Evolutionary conservation across 2,888 invertebrate genomes (phyloP), one percentile per base, ranked within the genome.

Genomic region (Temnothorax ravouxi): DNA sequence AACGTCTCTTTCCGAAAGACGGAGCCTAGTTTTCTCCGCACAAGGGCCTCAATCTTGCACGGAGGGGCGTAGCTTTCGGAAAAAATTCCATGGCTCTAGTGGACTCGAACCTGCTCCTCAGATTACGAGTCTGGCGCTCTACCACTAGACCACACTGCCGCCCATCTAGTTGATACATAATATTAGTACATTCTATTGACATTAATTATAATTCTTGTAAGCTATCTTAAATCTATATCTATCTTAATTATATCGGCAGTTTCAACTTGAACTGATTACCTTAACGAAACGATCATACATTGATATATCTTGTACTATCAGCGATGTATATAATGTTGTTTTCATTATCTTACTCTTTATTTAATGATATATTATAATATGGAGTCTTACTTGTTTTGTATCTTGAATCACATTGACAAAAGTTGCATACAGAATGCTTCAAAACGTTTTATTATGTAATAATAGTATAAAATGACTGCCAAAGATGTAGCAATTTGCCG

Each of bases 191-290:
- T 34, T 79, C 38, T 72, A 34, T 50, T 47, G 34, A 47, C 47
- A 47, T 59, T 79, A 59, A n/a, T 69, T 41, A 72, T 71, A 77
- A 38, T 71, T 13, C 29, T 66, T 67, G 21, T 67, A 66, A 77
- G 64, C 52, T 67, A 67, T 67, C 13, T 29, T 41, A 29, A 18
- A 18, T 18, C 41, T 71, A 71, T 38, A 47, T 69, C 59, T 80
- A 80, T 61, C 72, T 80, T 80, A 80, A 72, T 8, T 67, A n/a
- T 59, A 71, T 25, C 59, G 76, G 76, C 76, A 77, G 76, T 77
- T 77, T 41, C 18, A 67, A 77, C 9, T 52, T 77, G 66, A 77
- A 77, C 41, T 25, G 13, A 76, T 76, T 54, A 76, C 41, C 13
- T 54, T 29, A 6, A 29, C n/a, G 21, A 75, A 62, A 29, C 54